Evolutionary conservation across 2,797 vertebrate genomes (phyloP), one percentile per base, ranked within the genome.

Genomic region (Macropus fuliginosus): DNA sequence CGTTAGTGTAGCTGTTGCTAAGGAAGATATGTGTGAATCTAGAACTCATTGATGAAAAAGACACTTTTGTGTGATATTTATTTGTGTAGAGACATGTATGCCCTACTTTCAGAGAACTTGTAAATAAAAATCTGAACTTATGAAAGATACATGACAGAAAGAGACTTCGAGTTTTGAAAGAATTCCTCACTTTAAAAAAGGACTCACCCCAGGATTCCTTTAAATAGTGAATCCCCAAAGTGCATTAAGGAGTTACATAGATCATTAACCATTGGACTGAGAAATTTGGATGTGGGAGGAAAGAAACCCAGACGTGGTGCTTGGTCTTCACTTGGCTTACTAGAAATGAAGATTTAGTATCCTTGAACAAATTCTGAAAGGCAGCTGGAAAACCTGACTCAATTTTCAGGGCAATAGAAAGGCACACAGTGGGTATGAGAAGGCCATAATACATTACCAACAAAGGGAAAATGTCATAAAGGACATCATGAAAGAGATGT

Each of bases 71-170:
- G 62, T 56, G 31, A 27, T 52, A 40, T 92, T 91, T 94, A 95
- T 96, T 87, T 96, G 52, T 91, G 56, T 81, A 94, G 91, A n/a
- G 91, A 21, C 52, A 91, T 13, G 93, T 87, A 62, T 81, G 92
- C 95, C 55, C 56, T 94, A 14, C 92, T 91, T 97, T 96, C 87
- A 18, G 96, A 96, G 40, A 95, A 92, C 57, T 66, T 95, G 66
- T 95, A 90, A 59, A 90, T 94, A 89, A 95, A 97, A 95, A 95
- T 93, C 18, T 95, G 74, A 96, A 96, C 31, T 96, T 93, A 94
- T 59, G 40, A 95, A 95, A 96, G 56, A 96, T 97, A 93, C 93
- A 96, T 92, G 54, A 97, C 14, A 55, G 95, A 92, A 94, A 10
- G 54, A 94, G 92, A 28, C 92, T 94, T 93, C 91, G 56, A 55